Evolutionary conservation across 2,113 vertebrate genomes (phyloP).

Genomic region (Cairina moschata): DNA sequence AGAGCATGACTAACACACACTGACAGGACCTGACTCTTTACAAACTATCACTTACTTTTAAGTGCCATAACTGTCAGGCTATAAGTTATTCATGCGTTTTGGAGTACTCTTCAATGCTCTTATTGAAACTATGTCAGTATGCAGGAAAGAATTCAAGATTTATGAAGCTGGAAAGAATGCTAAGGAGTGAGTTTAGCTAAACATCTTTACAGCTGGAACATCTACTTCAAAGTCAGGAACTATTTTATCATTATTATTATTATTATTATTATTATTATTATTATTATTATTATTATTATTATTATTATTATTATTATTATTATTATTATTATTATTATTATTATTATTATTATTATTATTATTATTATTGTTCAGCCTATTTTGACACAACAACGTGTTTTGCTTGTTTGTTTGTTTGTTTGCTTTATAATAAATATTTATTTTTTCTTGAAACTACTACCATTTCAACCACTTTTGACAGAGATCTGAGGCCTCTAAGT

Average conservation of each 20-base stretch:
- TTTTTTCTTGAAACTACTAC: background rate
- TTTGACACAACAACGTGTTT: background rate
- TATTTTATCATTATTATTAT: background rate
- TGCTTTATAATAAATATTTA: background rate
- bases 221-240: background rate
- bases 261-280: background rate
- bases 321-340: background rate
- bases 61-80: conserved; percentile 20
- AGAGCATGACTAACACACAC: conserved; percentile 26
- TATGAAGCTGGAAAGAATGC: conserved; percentile 29
- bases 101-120: conserved; percentile 15
- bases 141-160: conserved; percentile 42
- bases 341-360: background rate
- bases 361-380: background rate
- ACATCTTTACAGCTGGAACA: background rate
- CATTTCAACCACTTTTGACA: background rate
- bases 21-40: conserved; percentile 38
- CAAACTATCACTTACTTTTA: conserved; percentile 54
- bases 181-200: background rate
- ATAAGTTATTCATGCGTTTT: conserved; percentile 46
- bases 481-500: background rate
- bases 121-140: background rate
- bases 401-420: background rate
- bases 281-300: background rate
- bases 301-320: background rate